A percentile compares a stretch with the other conserved stretches of the same genome.
These are phyloP conservation scores for Sussaba pulchella DNA, from an alignment of 2,888 invertebrate genomes.

Conservation along the genomic window DNA sequence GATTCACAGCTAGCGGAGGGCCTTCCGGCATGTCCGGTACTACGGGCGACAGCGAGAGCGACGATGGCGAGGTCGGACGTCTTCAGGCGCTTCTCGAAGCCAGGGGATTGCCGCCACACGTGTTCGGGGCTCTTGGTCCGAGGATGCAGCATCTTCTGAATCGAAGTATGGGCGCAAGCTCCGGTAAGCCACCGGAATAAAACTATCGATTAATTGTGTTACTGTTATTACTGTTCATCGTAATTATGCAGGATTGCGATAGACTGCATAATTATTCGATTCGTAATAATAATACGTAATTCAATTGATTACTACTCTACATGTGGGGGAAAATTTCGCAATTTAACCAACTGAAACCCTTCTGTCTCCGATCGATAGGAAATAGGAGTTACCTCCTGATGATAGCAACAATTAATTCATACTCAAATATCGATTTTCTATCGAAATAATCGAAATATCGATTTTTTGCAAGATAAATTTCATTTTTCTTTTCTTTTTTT, in stretches of 20 bases:
- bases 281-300: no score
- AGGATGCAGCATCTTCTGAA: constrained; percentile 98
- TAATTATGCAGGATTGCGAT: not conserved
- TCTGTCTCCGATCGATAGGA: no score
- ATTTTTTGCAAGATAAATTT: no score
- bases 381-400: no score
- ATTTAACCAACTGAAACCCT: no score
- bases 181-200: constrained; percentile 85
- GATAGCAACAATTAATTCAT: no score
- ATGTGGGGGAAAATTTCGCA: no score
- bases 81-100: constrained; percentile 97
- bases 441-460: no score
- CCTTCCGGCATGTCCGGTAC: constrained; percentile 83
- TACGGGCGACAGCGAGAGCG: constrained; percentile 90
- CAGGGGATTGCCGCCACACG: constrained; percentile 97
- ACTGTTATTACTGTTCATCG: not conserved
- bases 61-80: constrained; percentile 98
- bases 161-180: constrained; percentile 95
- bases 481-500: no score
- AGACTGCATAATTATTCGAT: no score
- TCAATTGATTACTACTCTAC: no score
- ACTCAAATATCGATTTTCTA: no score
- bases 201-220: not conserved
- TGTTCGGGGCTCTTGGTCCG: constrained; percentile 97
- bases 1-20: constrained; percentile 79